Percentiles rank a stretch among this genome's conserved stretches.
Evolutionary conservation across 2,888 invertebrate genomes (phyloP).

Genomic region (Acrobeloides nanus): DNA sequence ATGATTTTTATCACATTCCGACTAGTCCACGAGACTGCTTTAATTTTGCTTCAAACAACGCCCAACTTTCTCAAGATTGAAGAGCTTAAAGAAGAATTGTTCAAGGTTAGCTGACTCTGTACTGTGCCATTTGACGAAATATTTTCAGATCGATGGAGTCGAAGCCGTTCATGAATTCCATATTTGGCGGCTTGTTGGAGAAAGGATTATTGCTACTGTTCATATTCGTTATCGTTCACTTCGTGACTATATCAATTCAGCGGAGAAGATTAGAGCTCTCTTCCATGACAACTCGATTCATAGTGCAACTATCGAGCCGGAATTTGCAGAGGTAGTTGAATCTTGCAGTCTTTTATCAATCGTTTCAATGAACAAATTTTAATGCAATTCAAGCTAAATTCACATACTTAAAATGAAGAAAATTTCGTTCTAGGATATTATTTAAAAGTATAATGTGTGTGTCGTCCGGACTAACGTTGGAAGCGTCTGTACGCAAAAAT

Average conservation of each 20-base stretch:
- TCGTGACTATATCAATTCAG: constrained; percentile 55
- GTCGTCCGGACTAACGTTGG: too few relatives aligned
- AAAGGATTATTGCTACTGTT: constrained; percentile 52
- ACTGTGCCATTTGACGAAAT: too few relatives aligned
- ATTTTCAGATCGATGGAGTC: constrained; percentile 56
- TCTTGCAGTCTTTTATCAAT: too few relatives aligned
- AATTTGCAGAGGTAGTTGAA: constrained; percentile 32
- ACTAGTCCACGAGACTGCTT: constrained; percentile 80
- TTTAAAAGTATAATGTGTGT: too few relatives aligned
- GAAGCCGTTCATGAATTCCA: constrained; percentile 58
- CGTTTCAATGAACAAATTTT: too few relatives aligned
- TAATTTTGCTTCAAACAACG: constrained; percentile 92
- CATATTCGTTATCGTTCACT: constrained; percentile 56
- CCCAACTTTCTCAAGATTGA: constrained; percentile 82
- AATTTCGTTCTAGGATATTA: too few relatives aligned
- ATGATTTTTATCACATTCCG: too few relatives aligned
- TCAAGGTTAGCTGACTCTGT: too few relatives aligned
- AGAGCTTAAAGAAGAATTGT: constrained; percentile 41
- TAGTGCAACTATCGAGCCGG: constrained; percentile 59
- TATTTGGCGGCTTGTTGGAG: constrained; percentile 58
- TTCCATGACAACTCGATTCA: constrained; percentile 59
- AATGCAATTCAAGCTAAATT: too few relatives aligned
- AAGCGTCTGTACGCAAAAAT: too few relatives aligned
- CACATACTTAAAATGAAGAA: too few relatives aligned
- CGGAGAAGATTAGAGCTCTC: constrained; percentile 55